A percentile compares a stretch with the other conserved stretches of the same genome.
These are phyloP conservation scores for Arrhamphus sclerolepis DNA, from an alignment of 2,797 vertebrate species.

Conservation along the genomic window DNA sequence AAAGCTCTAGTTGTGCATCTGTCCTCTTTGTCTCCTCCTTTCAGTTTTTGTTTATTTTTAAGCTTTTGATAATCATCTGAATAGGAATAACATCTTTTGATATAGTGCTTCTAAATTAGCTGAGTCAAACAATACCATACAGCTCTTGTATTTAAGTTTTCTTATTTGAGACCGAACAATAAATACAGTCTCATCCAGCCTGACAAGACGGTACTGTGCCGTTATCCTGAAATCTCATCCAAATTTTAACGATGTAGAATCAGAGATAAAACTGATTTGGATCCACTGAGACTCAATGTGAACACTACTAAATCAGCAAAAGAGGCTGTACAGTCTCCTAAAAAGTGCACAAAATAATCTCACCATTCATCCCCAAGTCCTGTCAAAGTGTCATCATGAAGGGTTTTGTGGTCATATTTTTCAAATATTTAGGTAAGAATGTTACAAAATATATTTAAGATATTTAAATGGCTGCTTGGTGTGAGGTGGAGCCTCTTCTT, in stretches of 20 bases:
- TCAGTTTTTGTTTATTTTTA: neutral
- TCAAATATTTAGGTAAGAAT: too few species aligned
- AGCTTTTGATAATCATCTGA: conserved; percentile 24
- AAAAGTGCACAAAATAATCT: conserved; percentile 12
- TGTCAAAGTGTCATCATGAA: neutral
- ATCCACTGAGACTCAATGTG: too few species aligned
- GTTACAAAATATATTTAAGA: neutral
- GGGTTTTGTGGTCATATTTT: too few species aligned
- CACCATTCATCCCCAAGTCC: neutral
- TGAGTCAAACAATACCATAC: conserved; percentile 48
- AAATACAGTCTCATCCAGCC: too few species aligned
- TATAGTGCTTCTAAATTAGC: conserved; percentile 52
- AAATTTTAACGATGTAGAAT: too few species aligned
- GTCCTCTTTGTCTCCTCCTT: neutral
- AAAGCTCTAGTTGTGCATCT: neutral
- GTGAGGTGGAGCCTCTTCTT: neutral
- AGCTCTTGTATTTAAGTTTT: conserved; percentile 18
- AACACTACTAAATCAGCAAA: conserved; percentile 17
- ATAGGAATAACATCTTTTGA: conserved; percentile 35
- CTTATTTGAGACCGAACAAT: too few species aligned
- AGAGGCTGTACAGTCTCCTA: conserved; percentile 2
- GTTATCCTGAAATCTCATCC: too few species aligned
- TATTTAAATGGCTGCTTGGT: neutral
- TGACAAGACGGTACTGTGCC: too few species aligned
- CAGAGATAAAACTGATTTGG: too few species aligned